Percentiles rank a stretch among this genome's conserved stretches.
Conservation (phyloP, 2,113 vertebrate genomes). For the Tinamus guttatus region DNA sequence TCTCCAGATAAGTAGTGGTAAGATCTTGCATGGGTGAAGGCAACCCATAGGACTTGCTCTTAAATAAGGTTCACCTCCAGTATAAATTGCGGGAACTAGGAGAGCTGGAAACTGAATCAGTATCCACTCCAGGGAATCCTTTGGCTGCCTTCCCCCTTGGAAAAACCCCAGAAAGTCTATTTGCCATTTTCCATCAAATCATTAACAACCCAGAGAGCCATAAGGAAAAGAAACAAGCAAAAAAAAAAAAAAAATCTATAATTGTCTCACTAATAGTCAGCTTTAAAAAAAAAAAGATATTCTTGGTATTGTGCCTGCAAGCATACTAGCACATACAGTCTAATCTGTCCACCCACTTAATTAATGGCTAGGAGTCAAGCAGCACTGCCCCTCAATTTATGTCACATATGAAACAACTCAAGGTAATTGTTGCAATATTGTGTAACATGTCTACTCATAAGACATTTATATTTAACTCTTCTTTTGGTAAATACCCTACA, state of each 20-base stretch:
- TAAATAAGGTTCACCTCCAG: neutral
- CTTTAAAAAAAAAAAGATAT: neutral
- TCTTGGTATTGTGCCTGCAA: neutral
- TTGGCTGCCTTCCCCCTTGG: neutral
- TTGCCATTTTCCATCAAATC: neutral
- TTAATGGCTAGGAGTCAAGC: neutral
- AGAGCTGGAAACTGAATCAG: neutral
- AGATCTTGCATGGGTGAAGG: neutral
- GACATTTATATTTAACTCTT: neutral
- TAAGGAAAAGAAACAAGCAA: neutral
- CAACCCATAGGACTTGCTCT: neutral
- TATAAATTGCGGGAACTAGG: neutral
- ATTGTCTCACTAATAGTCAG: neutral
- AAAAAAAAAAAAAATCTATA: neutral
- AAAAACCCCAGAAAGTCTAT: neutral
- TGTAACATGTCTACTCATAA: neutral
- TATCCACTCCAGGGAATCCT: neutral
- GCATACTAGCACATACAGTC: neutral
- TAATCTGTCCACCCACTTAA: neutral
- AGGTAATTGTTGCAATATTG: neutral
- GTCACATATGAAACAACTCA: neutral
- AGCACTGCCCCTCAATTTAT: neutral
- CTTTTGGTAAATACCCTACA: neutral
- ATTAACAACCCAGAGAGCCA: neutral
- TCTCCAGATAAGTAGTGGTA: neutral